phyloP scores from a whole-genome alignment of 2,888 invertebrate genomes.

The Schrankia costaestrigalis region DNA sequence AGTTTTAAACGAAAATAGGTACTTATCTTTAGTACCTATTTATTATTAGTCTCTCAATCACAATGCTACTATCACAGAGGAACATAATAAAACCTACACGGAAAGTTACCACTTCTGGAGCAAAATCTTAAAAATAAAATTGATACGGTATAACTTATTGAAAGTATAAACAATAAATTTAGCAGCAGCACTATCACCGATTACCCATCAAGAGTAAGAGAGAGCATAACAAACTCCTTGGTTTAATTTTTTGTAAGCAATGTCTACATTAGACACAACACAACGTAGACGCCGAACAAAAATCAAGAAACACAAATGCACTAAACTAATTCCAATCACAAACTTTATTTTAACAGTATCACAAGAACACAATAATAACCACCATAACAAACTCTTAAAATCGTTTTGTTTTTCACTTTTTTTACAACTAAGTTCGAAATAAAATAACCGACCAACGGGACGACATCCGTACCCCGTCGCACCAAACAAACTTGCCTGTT shows the following conservation, averaged over 20 bases:
- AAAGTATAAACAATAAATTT: slow-evolving; percentile 12
- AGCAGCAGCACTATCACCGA: slow-evolving; percentile 19
- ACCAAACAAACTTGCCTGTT: slow-evolving; percentile 62
- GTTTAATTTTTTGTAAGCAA: slow-evolving; percentile 53
- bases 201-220: slow-evolving; percentile 44
- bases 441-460: slow-evolving; percentile 53
- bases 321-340: slow-evolving; percentile 47
- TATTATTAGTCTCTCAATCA: too few relatives aligned
- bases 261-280: slow-evolving; percentile 36
- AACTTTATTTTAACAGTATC: slow-evolving; percentile 37
- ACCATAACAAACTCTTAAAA: slow-evolving; percentile 48
- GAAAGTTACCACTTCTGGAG: too few relatives aligned
- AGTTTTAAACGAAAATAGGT: too few relatives aligned
- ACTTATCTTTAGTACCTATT: too few relatives aligned
- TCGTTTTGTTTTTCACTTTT: slow-evolving; percentile 50
- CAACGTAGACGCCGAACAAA: slow-evolving; percentile 35
- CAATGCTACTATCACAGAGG: too few relatives aligned
- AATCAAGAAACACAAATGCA: slow-evolving; percentile 26
- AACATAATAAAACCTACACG: too few relatives aligned
- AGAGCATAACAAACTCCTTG: slow-evolving; percentile 45
- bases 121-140: slow-evolving; percentile 1
- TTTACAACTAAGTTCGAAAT: slow-evolving; percentile 57
- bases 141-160: slow-evolving; percentile 2
- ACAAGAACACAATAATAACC: slow-evolving; percentile 49
- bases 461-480: slow-evolving; percentile 62